Conservation (phyloP, 2,113 vertebrate genomes). For the Panthera leo region DNA sequence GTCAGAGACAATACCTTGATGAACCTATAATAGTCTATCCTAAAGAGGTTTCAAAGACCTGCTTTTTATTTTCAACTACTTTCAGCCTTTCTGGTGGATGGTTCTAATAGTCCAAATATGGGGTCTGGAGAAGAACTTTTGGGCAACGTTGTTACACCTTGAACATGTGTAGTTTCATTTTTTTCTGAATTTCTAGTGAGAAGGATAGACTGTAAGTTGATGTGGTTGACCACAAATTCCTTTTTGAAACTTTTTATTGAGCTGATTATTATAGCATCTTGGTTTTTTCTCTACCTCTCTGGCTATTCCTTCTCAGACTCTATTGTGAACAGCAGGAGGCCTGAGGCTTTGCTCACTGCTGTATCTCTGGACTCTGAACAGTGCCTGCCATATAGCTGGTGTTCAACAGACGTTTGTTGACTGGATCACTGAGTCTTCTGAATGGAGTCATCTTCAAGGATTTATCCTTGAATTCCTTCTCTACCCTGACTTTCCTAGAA, state of each 20-base stretch:
- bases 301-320: background rate
- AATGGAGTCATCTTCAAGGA: background rate
- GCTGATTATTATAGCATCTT: background rate
- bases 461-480: background rate
- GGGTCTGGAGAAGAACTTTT: background rate
- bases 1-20: background rate
- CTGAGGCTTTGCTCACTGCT: background rate
- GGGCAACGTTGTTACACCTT: background rate
- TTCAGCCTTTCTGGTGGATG: background rate
- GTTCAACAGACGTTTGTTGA: background rate
- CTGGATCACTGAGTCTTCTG: background rate
- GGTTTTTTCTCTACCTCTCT: background rate
- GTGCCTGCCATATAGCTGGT: background rate
- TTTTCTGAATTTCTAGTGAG: conserved; percentile 10
- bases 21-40: background rate
- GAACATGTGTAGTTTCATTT: background rate
- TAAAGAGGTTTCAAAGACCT: background rate
- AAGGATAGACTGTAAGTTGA: background rate
- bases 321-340: background rate
- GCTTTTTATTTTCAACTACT: background rate
- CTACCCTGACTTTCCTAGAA: background rate
- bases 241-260: background rate
- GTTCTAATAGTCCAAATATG: background rate
- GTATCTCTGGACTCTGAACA: background rate
- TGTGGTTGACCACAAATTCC: background rate